Conservation (phyloP, 2,797 vertebrate species). For the Squalus acanthias region DNA sequence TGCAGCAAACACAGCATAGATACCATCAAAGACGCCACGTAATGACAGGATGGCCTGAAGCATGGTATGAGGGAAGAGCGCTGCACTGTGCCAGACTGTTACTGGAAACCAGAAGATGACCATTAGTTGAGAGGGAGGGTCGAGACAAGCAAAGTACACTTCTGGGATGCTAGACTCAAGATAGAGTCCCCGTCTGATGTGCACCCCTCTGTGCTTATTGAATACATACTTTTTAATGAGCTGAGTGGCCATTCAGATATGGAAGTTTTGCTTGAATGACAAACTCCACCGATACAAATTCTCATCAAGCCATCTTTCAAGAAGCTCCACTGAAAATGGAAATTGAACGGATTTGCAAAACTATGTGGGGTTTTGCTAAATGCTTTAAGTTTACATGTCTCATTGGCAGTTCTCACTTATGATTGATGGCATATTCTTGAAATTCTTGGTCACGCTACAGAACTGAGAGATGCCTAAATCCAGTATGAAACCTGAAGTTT, state of each 20-base stretch:
- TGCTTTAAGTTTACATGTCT: background rate
- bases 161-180: background rate
- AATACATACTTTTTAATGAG: background rate
- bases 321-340: background rate
- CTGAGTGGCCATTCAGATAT: background rate
- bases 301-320: background rate
- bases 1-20: background rate
- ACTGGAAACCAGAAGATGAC: background rate
- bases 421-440: background rate
- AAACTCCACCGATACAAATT: background rate
- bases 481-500: background rate
- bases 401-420: background rate
- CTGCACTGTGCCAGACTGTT: background rate
- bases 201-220: background rate
- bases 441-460: background rate
- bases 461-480: background rate
- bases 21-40: background rate
- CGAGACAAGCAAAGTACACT: background rate
- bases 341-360: too few species aligned
- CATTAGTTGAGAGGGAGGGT: background rate
- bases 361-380: background rate
- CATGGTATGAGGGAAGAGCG: background rate
- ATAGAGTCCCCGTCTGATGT: background rate
- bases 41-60: background rate
- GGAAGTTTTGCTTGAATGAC: background rate